Conservation (phyloP, 2,113 vertebrate species). For the Eidolon helvum region DNA sequence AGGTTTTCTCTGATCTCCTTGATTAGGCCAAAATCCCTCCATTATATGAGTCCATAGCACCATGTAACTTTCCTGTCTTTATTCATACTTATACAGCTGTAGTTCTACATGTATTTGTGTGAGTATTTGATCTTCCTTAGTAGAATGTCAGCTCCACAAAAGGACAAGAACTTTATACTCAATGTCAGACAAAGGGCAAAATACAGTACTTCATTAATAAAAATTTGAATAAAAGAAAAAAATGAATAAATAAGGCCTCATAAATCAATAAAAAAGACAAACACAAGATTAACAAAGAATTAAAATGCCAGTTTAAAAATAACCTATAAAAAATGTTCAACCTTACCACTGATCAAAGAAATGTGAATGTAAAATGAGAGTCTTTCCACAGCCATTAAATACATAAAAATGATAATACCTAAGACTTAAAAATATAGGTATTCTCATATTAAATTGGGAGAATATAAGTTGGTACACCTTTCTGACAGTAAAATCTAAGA, state of each 20-base stretch:
- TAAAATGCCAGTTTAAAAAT: slow-evolving; percentile 18
- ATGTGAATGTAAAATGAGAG: background rate
- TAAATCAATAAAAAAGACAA: background rate
- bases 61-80: background rate
- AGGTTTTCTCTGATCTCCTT: background rate
- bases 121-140: background rate
- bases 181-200: background rate
- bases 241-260: background rate
- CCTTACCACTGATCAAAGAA: slow-evolving; percentile 17
- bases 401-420: slow-evolving; percentile 13
- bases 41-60: background rate
- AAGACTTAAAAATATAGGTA: background rate
- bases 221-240: background rate
- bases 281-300: slow-evolving; percentile 6
- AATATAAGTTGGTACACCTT: background rate
- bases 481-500: background rate
- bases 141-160: background rate
- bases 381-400: slow-evolving; percentile 15
- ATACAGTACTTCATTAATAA: background rate
- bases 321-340: slow-evolving; percentile 24
- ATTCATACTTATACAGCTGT: background rate
- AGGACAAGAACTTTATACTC: slow-evolving; percentile 1
- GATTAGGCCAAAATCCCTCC: background rate
- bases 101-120: background rate
- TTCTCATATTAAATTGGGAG: background rate